These are phyloP conservation scores for Drosophila kambysellisi DNA, from an alignment of 2,888 invertebrate genomes.

Conservation along the genomic window DNA sequence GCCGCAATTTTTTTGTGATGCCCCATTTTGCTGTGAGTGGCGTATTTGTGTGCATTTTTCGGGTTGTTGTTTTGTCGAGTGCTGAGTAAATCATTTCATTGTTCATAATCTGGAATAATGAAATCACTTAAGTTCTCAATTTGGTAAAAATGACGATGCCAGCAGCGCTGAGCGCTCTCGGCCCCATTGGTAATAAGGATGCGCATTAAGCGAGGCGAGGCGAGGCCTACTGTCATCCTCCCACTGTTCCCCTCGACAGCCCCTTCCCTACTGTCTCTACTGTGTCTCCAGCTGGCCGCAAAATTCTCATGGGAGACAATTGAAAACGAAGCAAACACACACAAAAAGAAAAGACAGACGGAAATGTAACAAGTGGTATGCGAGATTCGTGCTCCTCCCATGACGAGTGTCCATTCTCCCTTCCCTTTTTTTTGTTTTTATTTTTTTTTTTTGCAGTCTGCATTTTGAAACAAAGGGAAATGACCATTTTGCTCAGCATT, in stretches of 20 bases:
- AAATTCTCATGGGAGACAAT: constrained; percentile 75
- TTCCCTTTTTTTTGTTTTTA: background rate
- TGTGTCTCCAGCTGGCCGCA: constrained; percentile 51
- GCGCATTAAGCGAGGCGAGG: constrained; percentile 65
- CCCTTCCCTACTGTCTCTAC: background rate
- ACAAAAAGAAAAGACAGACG: constrained; percentile 8
- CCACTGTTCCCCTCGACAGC: background rate
- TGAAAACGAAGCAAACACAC: constrained; percentile 61
- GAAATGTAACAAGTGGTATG: constrained; percentile 62
- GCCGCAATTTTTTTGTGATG: constrained; percentile 19
- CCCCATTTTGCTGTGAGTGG: constrained; percentile 1
- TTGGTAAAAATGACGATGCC: constrained; percentile 74
- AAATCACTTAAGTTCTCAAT: constrained; percentile 82
- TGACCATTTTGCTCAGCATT: constrained; percentile 72
- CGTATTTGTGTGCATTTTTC: background rate
- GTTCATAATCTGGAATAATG: constrained; percentile 81
- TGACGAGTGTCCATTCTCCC: background rate
- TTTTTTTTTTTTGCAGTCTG: constrained; percentile 23
- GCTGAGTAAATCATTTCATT: constrained; percentile 75
- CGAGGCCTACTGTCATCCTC: constrained; percentile 13
- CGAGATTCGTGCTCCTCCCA: constrained; percentile 3
- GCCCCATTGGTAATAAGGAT: constrained; percentile 76
- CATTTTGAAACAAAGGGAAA: constrained; percentile 65
- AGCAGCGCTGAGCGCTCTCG: constrained; percentile 49
- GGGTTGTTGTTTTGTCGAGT: constrained; percentile 43